Percentiles rank a stretch among this genome's conserved stretches.
Conservation (phyloP, 2,797 vertebrate species). For the Chaetophractus vellerosus region DNA sequence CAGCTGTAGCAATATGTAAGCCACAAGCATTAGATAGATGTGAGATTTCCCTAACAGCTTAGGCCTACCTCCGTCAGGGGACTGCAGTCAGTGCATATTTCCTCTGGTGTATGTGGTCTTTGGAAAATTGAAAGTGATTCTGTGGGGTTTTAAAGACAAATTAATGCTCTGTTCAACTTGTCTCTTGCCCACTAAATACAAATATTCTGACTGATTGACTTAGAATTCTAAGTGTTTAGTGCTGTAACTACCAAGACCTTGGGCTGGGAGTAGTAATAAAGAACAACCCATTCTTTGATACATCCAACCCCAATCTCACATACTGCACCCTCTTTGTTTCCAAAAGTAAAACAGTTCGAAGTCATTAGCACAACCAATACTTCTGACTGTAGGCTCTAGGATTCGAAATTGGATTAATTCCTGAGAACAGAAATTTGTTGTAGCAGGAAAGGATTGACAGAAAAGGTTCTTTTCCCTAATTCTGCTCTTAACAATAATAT, state of each 20-base stretch:
- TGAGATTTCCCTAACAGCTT: constrained; percentile 5
- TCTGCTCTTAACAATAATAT: constrained; percentile 11
- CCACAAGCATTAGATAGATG: constrained; percentile 20
- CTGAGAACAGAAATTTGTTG: neutral
- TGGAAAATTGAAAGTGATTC: constrained; percentile 42
- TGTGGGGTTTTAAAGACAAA: constrained; percentile 1
- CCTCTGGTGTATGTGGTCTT: neutral
- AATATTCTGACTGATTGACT: neutral
- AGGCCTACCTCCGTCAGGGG: neutral
- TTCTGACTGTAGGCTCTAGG: neutral
- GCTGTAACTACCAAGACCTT: neutral
- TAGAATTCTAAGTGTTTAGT: neutral
- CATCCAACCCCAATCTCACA: neutral
- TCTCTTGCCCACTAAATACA: neutral
- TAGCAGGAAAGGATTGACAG: neutral
- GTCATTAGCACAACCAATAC: neutral
- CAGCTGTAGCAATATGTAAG: neutral
- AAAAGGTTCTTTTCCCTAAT: neutral
- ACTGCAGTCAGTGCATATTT: neutral
- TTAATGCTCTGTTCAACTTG: neutral
- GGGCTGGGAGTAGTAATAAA: neutral
- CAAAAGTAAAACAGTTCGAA: constrained; percentile 16
- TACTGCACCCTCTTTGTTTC: neutral
- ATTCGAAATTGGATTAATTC: constrained; percentile 30
- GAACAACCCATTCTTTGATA: neutral